Percentiles rank a stretch among this genome's conserved stretches.
These are phyloP conservation scores for Mesocentrotus franciscanus DNA, from an alignment of 53 echinoderm and acorn worm genomes.

Conservation along the genomic window DNA sequence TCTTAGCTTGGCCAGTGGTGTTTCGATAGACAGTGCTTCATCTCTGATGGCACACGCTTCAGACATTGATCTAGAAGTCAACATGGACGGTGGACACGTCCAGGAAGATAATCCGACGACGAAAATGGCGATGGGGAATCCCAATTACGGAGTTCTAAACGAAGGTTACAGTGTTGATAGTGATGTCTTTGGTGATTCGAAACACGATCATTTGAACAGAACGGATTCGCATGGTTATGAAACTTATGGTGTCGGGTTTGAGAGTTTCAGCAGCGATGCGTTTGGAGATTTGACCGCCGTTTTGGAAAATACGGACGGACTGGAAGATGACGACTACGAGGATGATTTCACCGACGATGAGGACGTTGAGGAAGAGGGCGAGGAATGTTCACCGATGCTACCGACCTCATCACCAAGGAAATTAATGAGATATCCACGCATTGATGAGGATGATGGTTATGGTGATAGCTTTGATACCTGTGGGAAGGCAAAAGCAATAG, in stretches of 20 bases:
- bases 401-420: slow-evolving; percentile 30
- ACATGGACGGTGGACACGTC: slow-evolving; percentile 27
- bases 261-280: slow-evolving; percentile 22
- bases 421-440: slow-evolving; percentile 31
- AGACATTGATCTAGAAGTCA: slow-evolving; percentile 29
- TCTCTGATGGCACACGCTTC: slow-evolving; percentile 28
- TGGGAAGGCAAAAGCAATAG: neutral
- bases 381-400: slow-evolving; percentile 27
- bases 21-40: slow-evolving; percentile 25
- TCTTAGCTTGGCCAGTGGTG: neutral
- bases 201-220: neutral
- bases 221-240: slow-evolving; percentile 17
- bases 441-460: slow-evolving; percentile 57
- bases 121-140: too few species aligned
- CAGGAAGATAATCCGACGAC: neutral
- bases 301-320: slow-evolving; percentile 30
- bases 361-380: neutral
- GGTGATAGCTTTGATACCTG: slow-evolving; percentile 45
- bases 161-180: neutral
- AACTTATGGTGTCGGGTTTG: neutral
- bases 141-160: neutral
- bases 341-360: slow-evolving; percentile 14
- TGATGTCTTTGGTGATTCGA: neutral
- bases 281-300: slow-evolving; percentile 42
- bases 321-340: slow-evolving; percentile 34